Evolutionary conservation across 2,113 vertebrate genomes (phyloP).

Genomic region (Actenoides lindsayi): DNA sequence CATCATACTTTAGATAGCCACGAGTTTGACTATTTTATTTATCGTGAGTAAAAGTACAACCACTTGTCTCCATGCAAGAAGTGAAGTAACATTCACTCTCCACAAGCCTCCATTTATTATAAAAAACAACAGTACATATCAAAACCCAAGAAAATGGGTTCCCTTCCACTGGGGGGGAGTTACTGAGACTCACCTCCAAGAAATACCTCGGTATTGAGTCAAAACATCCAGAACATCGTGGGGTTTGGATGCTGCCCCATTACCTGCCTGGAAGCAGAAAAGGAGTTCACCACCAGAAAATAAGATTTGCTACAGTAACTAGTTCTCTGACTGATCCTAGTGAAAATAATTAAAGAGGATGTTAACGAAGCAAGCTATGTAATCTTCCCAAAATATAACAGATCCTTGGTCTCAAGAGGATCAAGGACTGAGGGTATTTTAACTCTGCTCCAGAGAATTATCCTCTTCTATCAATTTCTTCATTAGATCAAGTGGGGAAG

Average conservation of each 20-base stretch:
- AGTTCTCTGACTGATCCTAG: background rate
- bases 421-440: background rate
- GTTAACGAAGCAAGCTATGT: background rate
- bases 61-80: background rate
- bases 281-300: background rate
- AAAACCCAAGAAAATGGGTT: background rate
- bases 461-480: background rate
- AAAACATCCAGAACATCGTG: constrained; percentile 49
- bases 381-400: background rate
- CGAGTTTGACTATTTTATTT: background rate
- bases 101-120: background rate
- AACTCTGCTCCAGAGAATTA: background rate
- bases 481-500: background rate
- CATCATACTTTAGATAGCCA: background rate
- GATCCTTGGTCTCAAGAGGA: background rate
- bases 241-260: constrained; percentile 72
- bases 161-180: background rate
- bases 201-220: constrained; percentile 79
- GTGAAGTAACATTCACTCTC: background rate
- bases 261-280: constrained; percentile 71
- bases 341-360: background rate
- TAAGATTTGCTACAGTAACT: background rate
- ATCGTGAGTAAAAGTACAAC: background rate
- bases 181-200: constrained; percentile 78
- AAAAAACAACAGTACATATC: background rate